Evolutionary conservation across 2,113 vertebrate genomes (phyloP).

Genomic region (Lasiurus cinereus): DNA sequence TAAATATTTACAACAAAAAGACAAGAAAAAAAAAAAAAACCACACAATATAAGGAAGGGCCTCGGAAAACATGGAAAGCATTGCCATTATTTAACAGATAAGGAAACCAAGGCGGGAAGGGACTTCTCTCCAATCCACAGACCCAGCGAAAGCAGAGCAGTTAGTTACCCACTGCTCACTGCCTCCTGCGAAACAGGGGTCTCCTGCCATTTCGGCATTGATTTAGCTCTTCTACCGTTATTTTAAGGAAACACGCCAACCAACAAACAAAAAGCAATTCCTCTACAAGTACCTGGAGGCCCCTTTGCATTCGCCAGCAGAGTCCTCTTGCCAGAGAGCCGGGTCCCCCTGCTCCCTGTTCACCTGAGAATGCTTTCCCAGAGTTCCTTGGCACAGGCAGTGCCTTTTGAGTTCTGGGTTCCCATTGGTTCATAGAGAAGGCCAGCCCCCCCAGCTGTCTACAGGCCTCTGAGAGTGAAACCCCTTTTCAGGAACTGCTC

Average conservation of each 20-base stretch:
- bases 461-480: constrained; percentile 71
- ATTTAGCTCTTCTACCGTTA: not conserved
- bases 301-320: not conserved
- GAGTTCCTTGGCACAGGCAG: not conserved
- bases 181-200: not conserved
- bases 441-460: not conserved
- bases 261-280: not conserved
- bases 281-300: not conserved
- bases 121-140: not conserved
- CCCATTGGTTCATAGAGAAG: not conserved
- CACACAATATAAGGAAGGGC: not conserved
- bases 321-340: not conserved
- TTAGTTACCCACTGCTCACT: not conserved
- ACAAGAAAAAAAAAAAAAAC: no score
- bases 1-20: constrained; percentile 7
- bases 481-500: constrained; percentile 69
- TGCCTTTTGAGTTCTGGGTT: not conserved
- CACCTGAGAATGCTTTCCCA: not conserved
- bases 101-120: not conserved
- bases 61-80: not conserved
- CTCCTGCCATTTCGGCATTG: not conserved
- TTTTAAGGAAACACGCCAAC: not conserved
- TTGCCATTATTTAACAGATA: not conserved
- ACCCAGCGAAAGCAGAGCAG: not conserved
- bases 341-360: not conserved